Evolutionary conservation across 2,888 invertebrate species (phyloP).

Genomic region (Noctua fimbriata): DNA sequence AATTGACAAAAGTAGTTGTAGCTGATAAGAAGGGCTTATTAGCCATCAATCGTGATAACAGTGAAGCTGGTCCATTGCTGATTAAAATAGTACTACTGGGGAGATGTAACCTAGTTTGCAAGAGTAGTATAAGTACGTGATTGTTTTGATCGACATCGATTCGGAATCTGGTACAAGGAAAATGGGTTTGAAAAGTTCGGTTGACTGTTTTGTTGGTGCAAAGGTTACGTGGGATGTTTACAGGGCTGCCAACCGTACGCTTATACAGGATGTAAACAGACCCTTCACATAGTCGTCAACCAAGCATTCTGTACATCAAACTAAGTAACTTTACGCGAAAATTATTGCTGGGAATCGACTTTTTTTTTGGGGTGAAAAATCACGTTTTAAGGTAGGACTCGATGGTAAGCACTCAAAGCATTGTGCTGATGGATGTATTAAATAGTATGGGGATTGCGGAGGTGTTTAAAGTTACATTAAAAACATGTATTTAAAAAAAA

Average conservation of each 20-base stretch:
- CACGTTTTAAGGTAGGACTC: too few relatives aligned
- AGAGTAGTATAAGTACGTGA: constrained; percentile 36
- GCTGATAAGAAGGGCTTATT: constrained; percentile 52
- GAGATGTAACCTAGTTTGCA: constrained; percentile 48
- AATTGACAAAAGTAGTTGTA: constrained; percentile 41
- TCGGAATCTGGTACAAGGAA: constrained; percentile 47
- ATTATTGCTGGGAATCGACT: too few relatives aligned
- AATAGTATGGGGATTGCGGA: too few relatives aligned
- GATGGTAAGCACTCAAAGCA: too few relatives aligned
- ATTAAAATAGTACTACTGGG: constrained; percentile 21
- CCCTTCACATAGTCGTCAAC: too few relatives aligned
- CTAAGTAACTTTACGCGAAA: too few relatives aligned
- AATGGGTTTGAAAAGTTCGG: constrained; percentile 12
- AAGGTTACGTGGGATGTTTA: not conserved
- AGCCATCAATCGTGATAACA: constrained; percentile 43
- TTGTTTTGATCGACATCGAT: constrained; percentile 46
- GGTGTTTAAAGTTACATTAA: too few relatives aligned
- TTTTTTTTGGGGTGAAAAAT: too few relatives aligned
- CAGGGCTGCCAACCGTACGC: not conserved
- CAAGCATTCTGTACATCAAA: too few relatives aligned
- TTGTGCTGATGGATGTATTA: too few relatives aligned
- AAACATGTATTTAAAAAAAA: too few relatives aligned
- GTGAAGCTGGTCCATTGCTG: constrained; percentile 13
- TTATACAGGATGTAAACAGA: too few relatives aligned
- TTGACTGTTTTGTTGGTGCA: not conserved